Conservation (phyloP, 2,797 vertebrate species). For the Eidolon dupreanum region DNA sequence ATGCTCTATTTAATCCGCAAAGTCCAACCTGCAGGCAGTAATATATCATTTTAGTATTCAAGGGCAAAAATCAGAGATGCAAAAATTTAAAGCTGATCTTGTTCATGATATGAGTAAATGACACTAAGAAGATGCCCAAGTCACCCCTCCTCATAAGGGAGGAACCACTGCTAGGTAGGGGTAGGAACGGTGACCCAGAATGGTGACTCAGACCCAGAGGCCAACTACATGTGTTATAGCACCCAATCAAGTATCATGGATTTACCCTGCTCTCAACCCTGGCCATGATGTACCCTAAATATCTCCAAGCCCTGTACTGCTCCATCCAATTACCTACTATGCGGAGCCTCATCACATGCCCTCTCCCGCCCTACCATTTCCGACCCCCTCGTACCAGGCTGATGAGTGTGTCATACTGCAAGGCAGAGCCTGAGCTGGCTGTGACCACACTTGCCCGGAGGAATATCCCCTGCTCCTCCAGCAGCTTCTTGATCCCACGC, state of each 20-base stretch:
- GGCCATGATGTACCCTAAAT: background rate
- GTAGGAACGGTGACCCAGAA: background rate
- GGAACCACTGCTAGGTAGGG: background rate
- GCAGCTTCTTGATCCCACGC: constrained; percentile 96
- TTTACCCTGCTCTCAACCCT: background rate
- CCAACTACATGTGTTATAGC: fast-evolving
- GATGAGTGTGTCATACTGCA: constrained; percentile 98
- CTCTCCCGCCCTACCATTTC: background rate
- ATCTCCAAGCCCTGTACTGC: background rate
- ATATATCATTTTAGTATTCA: background rate
- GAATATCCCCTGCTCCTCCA: constrained; percentile 98
- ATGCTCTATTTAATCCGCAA: background rate
- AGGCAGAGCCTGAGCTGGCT: constrained; percentile 95
- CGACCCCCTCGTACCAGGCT: constrained; percentile 89
- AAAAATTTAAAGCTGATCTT: background rate
- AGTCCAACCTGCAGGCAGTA: background rate
- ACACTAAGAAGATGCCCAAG: background rate
- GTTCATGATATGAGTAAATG: background rate
- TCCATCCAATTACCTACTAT: background rate
- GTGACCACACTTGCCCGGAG: constrained; percentile 95
- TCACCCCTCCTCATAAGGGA: background rate
- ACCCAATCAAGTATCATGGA: too few relatives aligned
- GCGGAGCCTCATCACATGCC: background rate
- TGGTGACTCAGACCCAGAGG: background rate
- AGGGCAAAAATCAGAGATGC: background rate